These are phyloP conservation scores for Apamea anceps DNA, from an alignment of 2,888 invertebrate genomes.

Conservation along the genomic window DNA sequence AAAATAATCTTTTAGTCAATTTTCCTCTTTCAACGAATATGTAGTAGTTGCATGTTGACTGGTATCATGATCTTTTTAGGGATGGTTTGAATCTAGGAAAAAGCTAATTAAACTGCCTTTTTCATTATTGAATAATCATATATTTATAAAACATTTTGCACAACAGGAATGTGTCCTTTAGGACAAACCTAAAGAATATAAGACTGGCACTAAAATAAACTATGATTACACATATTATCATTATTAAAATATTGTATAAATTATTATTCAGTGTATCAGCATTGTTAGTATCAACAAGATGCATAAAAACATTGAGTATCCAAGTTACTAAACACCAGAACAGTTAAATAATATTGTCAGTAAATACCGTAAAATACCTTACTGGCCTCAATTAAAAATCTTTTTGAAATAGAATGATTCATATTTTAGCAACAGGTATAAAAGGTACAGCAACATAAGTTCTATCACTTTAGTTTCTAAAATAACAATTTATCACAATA, in stretches of 20 bases:
- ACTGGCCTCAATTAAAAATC: conserved; percentile 21
- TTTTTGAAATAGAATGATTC: conserved; percentile 7
- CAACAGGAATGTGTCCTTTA: conserved; percentile 84
- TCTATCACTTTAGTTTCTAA: conserved; percentile 1
- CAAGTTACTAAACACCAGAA: conserved; percentile 24
- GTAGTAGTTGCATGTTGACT: not conserved
- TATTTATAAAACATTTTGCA: conserved; percentile 75
- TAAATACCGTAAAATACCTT: conserved; percentile 25
- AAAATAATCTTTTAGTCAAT: not conserved
- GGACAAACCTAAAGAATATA: conserved; percentile 74
- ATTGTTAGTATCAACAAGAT: conserved; percentile 42
- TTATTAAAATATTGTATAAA: conserved; percentile 58
- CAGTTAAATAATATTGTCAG: conserved; percentile 58
- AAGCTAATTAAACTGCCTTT: conserved; percentile 61
- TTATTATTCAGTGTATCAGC: conserved; percentile 49
- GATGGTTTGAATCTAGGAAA: not conserved
- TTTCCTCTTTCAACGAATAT: not conserved
- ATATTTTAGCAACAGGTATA: conserved; percentile 39
- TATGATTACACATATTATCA: conserved; percentile 57
- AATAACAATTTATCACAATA: conserved; percentile 17
- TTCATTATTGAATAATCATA: conserved; percentile 66
- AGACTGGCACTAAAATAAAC: conserved; percentile 75
- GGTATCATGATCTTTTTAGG: not conserved
- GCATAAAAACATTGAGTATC: conserved; percentile 48
- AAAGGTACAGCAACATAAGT: not conserved